Evolutionary conservation across 2,888 invertebrate species (phyloP), one percentile per base, ranked within the genome.

Genomic region (Tetrapedia diversipes): DNA sequence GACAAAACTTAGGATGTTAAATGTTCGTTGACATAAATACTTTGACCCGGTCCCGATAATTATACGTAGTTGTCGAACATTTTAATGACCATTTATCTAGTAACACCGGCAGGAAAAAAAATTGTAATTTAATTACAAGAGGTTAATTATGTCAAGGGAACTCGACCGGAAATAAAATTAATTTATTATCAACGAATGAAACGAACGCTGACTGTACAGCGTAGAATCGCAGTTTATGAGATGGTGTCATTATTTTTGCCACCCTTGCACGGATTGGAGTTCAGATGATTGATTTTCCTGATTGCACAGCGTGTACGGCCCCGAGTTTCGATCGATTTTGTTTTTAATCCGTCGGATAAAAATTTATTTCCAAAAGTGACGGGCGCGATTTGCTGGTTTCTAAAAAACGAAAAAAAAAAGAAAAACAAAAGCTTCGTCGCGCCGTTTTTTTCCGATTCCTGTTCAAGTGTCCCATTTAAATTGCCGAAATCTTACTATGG

Each of bases 361-460:
- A 73, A 79, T 63, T 79, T 79, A 61, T 60, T 60, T 41, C 22
- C 51, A 22, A 51, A 54, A 37, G n/a, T 53, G 29, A 10, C 14
- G 6, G 34, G 8, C 22, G 7, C 47, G 49, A 39, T 49, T 29
- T 49, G 22, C 39, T 51, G 10, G 10, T 7, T 22, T 45, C 19
- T 3, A 19, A 6, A 14, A 45, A 10, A 37, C 37, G 11, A 6
- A 8, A 8, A 32, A 4, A 32, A 32, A 32, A 32, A 32, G 10
- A 37, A 10, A 37, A 37, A 37, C 10, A 6, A 32, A 32, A 32
- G 6, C 6, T 32, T 32, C 2, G 2, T 32, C n/a, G n/a, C n/a
- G n/a, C n/a, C n/a, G n/a, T n/a, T n/a, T n/a, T n/a, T n/a, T n/a
- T n/a, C n/a, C n/a, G n/a, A n/a, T n/a, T n/a, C n/a, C n/a, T n/a